Base-by-base conservation (phyloP, 2,797 vertebrate species). In the Rhinophrynus dorsalis region DNA sequence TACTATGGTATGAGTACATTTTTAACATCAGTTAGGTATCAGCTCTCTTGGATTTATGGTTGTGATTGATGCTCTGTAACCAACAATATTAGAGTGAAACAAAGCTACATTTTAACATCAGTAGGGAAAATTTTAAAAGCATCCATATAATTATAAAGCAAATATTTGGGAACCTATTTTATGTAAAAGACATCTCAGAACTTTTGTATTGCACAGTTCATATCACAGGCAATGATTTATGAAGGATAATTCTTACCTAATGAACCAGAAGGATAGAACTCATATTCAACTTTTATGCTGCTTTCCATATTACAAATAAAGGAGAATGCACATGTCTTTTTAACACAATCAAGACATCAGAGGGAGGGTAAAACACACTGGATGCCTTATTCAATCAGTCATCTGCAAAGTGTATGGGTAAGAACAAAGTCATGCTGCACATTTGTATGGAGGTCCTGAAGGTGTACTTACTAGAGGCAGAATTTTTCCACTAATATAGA, bases 371-470 rank as follows among this genome's bases (percentile, higher is more conserved):
- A 29, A 44, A 45, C 3, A 32, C 23, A 54, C 11, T 51, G 30
- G 32, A 12, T 50, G 30, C 40, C n/a, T 13, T 20, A 18, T 55
- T 55, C n/a, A n/a, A 42, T 10, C 11, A 6, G 27, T 55, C 26
- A 44, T 30, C 62, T 54, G 62, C 33, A 55, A 66, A 55, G 37
- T 7, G n/a, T 55, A 54, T 40, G 17, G 10, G 40, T 8, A 38
- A 40, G 32, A 65, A 21, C n/a, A 42, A 7, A 42, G 48, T 51
- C 24, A 52, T 21, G 5, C 50, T 12, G 33, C 13, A 2, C 21
- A 66, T 50, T 54, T 65, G 17, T 40, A 32, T 38, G 21, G 20
- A 30, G 18, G 44, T 62, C 54, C 62, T 71, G 80, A 71, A 76
- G 23, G 63, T 38, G 40, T 10, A 5, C 66, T 76, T 27, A 64